These are phyloP conservation scores for Orycteropus afer DNA, from an alignment of 2,113 vertebrate species.

Conservation along the genomic window DNA sequence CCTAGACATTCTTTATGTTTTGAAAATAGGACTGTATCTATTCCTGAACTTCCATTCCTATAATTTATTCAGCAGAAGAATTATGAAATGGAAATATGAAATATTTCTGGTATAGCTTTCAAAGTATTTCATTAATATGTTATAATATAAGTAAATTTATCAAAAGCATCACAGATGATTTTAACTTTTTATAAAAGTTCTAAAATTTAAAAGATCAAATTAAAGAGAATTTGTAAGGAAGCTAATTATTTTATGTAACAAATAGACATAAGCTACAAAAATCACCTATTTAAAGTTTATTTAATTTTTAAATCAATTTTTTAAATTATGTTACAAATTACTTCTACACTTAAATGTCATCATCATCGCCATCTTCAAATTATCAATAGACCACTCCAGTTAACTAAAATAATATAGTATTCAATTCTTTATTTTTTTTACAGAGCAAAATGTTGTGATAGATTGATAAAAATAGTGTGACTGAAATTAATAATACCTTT, in stretches of 20 bases:
- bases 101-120: background rate
- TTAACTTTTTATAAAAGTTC: background rate
- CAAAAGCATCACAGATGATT: background rate
- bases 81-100: background rate
- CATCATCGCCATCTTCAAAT: no score
- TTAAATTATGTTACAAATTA: background rate
- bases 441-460: background rate
- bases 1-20: no score
- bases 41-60: no score
- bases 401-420: background rate
- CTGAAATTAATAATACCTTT: background rate
- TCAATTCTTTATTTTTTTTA: background rate
- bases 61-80: background rate
- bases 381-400: background rate
- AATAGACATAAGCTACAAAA: background rate
- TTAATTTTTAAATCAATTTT: background rate
- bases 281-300: background rate
- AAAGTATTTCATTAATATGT: background rate
- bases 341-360: no score
- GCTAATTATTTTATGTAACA: background rate
- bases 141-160: background rate
- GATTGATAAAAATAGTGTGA: background rate
- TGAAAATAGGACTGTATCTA: no score
- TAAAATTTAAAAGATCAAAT: background rate
- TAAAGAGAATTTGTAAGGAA: background rate